Evolutionary conservation across 1,140 invertebrate genomes (phyloP).

Genomic region (Melipona quadrifasciata): DNA sequence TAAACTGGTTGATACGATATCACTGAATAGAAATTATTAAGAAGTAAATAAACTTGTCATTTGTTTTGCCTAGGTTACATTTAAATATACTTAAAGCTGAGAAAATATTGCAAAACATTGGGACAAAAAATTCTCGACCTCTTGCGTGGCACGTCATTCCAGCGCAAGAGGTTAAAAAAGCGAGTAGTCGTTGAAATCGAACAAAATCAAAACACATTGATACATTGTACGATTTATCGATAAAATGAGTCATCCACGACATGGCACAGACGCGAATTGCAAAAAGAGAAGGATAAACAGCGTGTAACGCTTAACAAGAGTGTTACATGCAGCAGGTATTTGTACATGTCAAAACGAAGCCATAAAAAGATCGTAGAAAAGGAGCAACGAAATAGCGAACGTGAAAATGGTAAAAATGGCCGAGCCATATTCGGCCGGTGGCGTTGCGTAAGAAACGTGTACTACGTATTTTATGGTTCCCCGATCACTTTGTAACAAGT

Average conservation of each 20-base stretch:
- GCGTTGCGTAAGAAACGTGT: neutral
- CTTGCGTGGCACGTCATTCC: too few relatives aligned
- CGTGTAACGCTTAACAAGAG: neutral
- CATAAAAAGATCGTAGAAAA: neutral
- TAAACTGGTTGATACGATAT: too few relatives aligned
- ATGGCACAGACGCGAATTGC: neutral
- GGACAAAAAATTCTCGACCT: too few relatives aligned
- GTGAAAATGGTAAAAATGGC: constrained; percentile 17
- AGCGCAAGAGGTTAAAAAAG: neutral
- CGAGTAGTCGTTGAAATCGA: neutral
- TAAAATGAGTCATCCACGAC: neutral
- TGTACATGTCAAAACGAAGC: neutral
- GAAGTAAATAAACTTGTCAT: too few relatives aligned
- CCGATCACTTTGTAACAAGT: constrained; percentile 32
- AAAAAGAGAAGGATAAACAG: neutral
- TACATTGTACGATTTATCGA: neutral
- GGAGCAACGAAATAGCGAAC: neutral
- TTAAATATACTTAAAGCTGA: too few relatives aligned
- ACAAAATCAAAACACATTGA: neutral
- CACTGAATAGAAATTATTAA: too few relatives aligned
- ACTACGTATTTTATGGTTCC: constrained; percentile 4
- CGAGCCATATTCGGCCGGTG: neutral
- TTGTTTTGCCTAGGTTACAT: too few relatives aligned
- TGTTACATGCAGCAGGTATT: neutral
- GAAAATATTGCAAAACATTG: too few relatives aligned